Conservation (phyloP, 2,113 vertebrate species). For the Corythornis madagascariensis region DNA sequence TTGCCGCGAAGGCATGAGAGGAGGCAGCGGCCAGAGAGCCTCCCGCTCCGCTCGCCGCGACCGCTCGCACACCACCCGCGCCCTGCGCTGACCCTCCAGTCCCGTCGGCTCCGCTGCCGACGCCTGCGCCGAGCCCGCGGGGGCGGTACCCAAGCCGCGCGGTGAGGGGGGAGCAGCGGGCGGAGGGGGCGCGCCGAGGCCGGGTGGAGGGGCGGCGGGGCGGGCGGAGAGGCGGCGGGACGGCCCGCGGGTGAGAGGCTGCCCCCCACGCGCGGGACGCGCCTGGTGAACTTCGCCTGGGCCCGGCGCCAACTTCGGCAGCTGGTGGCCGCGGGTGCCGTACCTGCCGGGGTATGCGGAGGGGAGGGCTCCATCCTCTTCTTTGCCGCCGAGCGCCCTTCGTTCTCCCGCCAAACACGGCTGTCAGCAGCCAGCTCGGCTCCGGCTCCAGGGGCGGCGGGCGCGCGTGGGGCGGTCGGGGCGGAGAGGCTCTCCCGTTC, state of each 20-base stretch:
- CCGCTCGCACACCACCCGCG: background rate
- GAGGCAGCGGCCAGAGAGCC: conserved; percentile 2
- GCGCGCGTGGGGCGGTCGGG: too few relatives aligned
- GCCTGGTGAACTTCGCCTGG: background rate
- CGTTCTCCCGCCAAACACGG: background rate
- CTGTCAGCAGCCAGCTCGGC: background rate
- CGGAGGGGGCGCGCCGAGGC: background rate
- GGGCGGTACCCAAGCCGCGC: background rate
- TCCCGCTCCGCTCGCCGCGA: background rate
- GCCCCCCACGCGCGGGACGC: too few relatives aligned
- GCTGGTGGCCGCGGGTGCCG: background rate
- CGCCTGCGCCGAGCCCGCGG: conserved; percentile 13
- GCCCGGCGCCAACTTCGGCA: background rate
- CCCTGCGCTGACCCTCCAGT: background rate
- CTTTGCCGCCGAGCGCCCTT: background rate
- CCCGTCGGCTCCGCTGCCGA: conserved; percentile 29
- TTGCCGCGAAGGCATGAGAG: conserved; percentile 76
- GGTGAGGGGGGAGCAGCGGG: background rate
- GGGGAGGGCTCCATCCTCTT: background rate
- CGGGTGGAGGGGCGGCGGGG: background rate
- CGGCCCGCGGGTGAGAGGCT: background rate
- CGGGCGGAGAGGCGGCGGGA: background rate
- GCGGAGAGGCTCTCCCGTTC: too few relatives aligned
- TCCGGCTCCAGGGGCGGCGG: background rate
- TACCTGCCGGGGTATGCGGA: background rate